Percentiles rank a stretch among this genome's conserved stretches.
Conservation (phyloP, 2,797 vertebrate species). For the Cossypha dichroa region DNA sequence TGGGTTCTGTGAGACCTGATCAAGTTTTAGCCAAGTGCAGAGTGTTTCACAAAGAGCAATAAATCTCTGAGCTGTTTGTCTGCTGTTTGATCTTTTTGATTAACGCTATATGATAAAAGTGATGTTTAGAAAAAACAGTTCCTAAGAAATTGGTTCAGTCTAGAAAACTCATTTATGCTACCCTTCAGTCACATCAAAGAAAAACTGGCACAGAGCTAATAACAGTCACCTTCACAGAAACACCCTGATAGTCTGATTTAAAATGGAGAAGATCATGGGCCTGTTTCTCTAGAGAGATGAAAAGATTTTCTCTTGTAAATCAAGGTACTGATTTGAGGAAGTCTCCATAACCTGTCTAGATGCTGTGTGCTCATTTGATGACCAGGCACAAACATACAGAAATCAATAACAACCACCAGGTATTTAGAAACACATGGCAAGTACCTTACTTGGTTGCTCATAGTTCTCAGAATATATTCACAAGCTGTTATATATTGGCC, state of each 20-base stretch:
- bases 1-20: neutral
- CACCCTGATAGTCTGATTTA: neutral
- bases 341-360: neutral
- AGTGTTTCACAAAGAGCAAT: neutral
- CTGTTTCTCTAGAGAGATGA: neutral
- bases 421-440: neutral
- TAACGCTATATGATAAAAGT: neutral
- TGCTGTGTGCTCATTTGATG: accelerated
- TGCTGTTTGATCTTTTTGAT: neutral
- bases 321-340: neutral
- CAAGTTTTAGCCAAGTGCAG: neutral
- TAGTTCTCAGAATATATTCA: neutral
- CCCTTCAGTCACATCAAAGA: neutral
- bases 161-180: neutral
- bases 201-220: neutral
- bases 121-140: neutral
- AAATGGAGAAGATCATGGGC: neutral
- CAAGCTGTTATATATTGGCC: neutral
- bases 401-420: neutral
- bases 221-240: neutral
- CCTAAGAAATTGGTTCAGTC: neutral
- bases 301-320: neutral
- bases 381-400: neutral
- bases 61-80: neutral
- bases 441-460: neutral